Percentiles rank a stretch among this genome's conserved stretches.
Evolutionary conservation across 1,140 invertebrate genomes (phyloP).

Genomic region (Chionoecetes opilio): DNA sequence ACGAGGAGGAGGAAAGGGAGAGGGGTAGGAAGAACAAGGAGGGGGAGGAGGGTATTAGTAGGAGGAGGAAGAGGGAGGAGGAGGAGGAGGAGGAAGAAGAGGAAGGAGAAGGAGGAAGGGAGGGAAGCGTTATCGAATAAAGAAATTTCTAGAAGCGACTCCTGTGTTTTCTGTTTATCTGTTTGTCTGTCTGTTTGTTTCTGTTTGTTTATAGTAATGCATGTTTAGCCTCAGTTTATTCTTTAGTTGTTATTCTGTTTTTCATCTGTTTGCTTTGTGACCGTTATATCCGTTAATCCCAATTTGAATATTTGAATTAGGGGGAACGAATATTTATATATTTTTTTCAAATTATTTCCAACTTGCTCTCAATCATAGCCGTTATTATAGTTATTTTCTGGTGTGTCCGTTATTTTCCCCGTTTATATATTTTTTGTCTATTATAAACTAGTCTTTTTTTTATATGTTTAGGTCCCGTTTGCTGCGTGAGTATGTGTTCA

Average conservation of each 20-base stretch:
- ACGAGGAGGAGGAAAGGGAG: background rate
- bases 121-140: background rate
- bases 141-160: background rate
- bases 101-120: background rate
- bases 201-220: background rate
- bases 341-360: too few relatives aligned
- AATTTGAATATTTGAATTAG: too few relatives aligned
- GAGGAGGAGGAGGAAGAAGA: background rate
- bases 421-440: too few relatives aligned
- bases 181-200: background rate
- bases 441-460: too few relatives aligned
- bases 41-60: background rate
- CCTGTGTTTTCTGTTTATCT: conserved; percentile 3
- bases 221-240: too few relatives aligned
- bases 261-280: background rate
- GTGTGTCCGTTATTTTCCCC: too few relatives aligned
- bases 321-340: too few relatives aligned
- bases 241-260: background rate
- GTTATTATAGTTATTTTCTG: too few relatives aligned
- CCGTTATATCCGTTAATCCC: conserved; percentile 10
- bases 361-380: too few relatives aligned
- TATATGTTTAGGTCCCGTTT: too few relatives aligned
- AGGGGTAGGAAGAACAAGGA: background rate
- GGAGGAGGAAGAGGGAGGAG: background rate
- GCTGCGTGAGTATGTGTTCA: too few relatives aligned